Evolutionary conservation across 2,888 invertebrate genomes (phyloP).

Genomic region (Xylocampa areola): DNA sequence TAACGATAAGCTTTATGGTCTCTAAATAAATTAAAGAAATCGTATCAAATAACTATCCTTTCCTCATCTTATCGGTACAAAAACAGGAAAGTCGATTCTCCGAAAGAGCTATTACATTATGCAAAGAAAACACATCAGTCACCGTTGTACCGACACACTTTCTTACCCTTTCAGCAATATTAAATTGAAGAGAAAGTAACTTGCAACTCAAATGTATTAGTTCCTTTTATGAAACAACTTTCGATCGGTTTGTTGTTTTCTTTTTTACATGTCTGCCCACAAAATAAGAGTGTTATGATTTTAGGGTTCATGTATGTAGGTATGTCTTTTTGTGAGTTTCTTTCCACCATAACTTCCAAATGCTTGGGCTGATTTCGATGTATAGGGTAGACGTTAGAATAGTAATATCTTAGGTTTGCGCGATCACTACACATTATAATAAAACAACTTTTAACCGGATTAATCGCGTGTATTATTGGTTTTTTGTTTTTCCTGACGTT

Average conservation of each 20-base stretch:
- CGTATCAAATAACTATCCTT: not conserved
- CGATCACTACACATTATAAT: too few species aligned
- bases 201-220: conserved; percentile 69
- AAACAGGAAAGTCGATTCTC: conserved; percentile 49
- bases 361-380: too few species aligned
- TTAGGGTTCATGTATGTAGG: conserved; percentile 9
- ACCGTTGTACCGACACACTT: conserved; percentile 63
- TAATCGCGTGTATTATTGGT: too few species aligned
- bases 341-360: too few species aligned
- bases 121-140: conserved; percentile 80
- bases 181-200: conserved; percentile 67
- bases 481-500: too few species aligned
- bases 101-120: conserved; percentile 62
- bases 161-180: conserved; percentile 79
- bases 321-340: too few species aligned
- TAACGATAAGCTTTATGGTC: not conserved
- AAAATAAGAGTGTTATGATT: conserved; percentile 23
- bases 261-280: conserved; percentile 29
- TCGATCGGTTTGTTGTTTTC: conserved; percentile 50
- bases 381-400: too few species aligned
- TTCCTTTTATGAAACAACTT: conserved; percentile 67
- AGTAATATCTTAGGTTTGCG: too few species aligned
- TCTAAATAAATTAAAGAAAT: not conserved
- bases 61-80: conserved; percentile 27
- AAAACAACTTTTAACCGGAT: too few species aligned